Percentiles rank a stretch among this genome's conserved stretches.
These are phyloP conservation scores for Drosophila triauraria DNA, from an alignment of 1,140 invertebrate genomes.

Conservation along the genomic window DNA sequence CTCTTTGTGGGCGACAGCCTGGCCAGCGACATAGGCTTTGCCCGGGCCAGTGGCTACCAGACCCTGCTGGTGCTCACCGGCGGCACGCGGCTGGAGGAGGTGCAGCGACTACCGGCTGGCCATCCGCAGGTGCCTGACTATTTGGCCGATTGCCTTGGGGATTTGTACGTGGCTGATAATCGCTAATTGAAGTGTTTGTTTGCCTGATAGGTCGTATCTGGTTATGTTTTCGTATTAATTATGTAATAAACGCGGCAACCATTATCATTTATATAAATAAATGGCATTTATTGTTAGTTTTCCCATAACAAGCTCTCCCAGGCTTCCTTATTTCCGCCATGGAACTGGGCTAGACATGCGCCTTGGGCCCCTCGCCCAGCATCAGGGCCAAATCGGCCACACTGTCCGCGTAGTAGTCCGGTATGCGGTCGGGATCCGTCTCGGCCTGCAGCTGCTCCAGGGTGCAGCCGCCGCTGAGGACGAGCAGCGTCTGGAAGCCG, in stretches of 20 bases:
- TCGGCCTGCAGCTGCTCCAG: slow-evolving; percentile 71
- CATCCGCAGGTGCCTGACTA: slow-evolving; percentile 80
- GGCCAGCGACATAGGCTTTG: slow-evolving; percentile 87
- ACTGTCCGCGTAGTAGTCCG: slow-evolving; percentile 86
- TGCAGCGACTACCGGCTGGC: slow-evolving; percentile 22
- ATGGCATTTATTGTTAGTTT: background rate
- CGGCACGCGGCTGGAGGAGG: slow-evolving; percentile 75
- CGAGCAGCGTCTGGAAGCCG: slow-evolving; percentile 86
- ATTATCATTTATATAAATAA: background rate
- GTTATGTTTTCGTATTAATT: background rate
- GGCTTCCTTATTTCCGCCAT: background rate
- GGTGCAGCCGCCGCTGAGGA: slow-evolving; percentile 85
- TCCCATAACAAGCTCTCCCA: background rate
- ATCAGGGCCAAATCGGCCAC: slow-evolving; percentile 59
- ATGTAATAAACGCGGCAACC: background rate
- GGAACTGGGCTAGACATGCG: slow-evolving; percentile 44
- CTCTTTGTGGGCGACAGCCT: slow-evolving; percentile 88
- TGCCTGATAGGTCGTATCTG: background rate
- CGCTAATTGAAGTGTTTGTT: background rate
- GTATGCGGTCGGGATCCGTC: slow-evolving; percentile 67
- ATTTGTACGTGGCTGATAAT: slow-evolving; percentile 40
- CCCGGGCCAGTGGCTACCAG: slow-evolving; percentile 86
- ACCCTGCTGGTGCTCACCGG: slow-evolving; percentile 86
- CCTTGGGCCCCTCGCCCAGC: slow-evolving; percentile 37
- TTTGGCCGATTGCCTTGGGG: slow-evolving; percentile 76